A percentile compares a stretch with the other conserved stretches of the same genome.
Conservation (phyloP, 2,113 vertebrate species). For the Mola mola region DNA sequence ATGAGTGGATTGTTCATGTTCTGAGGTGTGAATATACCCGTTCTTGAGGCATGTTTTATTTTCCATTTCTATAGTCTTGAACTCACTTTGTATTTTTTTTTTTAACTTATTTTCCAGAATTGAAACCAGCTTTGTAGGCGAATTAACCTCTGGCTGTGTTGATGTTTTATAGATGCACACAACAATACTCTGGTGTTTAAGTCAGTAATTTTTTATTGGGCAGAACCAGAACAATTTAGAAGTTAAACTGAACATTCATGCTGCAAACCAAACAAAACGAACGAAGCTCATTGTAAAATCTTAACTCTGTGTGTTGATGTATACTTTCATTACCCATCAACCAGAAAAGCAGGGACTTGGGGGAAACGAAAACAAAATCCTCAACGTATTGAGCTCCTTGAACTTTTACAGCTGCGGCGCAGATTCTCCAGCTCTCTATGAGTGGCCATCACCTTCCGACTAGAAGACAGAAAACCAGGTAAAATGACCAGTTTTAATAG, state of each 20-base stretch:
- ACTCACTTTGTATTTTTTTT: background rate
- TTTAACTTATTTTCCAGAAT: background rate
- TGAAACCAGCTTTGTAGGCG: background rate
- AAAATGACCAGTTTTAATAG: background rate
- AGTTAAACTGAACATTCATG: slow-evolving; percentile 13
- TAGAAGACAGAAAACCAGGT: slow-evolving; percentile 40
- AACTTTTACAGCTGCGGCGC: slow-evolving; percentile 58
- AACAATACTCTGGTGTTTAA: background rate
- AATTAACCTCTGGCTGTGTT: too few species aligned
- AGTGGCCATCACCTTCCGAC: slow-evolving; percentile 75
- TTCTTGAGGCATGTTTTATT: slow-evolving; percentile 39
- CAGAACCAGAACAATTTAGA: background rate
- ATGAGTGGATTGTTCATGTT: slow-evolving; percentile 39
- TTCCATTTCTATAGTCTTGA: slow-evolving; percentile 9
- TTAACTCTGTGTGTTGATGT: background rate
- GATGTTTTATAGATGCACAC: too few species aligned
- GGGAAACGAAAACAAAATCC: background rate
- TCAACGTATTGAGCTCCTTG: slow-evolving; percentile 34
- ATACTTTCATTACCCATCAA: slow-evolving; percentile 7
- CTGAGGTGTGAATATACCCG: too few species aligned
- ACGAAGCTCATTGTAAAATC: too few species aligned
- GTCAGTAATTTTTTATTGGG: background rate
- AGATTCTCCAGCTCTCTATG: slow-evolving; percentile 71
- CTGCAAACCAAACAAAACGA: background rate
- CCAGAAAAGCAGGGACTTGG: too few species aligned